A percentile compares a stretch with the other conserved stretches of the same genome.
Evolutionary conservation across 2,113 vertebrate species (phyloP).

Genomic region (Dissostichus mawsoni): DNA sequence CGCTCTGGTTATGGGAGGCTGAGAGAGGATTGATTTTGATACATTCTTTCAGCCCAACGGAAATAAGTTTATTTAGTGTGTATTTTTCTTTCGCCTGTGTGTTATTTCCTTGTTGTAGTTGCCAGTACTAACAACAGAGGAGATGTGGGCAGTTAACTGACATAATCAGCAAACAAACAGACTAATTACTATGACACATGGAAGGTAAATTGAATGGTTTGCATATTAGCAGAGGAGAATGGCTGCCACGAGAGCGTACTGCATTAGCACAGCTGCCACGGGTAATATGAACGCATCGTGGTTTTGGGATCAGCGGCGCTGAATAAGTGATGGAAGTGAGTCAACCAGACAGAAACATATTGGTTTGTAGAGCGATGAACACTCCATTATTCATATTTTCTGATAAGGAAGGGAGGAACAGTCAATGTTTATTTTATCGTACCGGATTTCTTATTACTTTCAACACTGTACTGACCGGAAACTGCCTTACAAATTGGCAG

Average conservation of each 20-base stretch:
- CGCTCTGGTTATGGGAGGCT: neutral
- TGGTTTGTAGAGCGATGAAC: slow-evolving; percentile 35
- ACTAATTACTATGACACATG: slow-evolving; percentile 64
- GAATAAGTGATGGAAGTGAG: slow-evolving; percentile 69
- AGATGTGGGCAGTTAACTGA: slow-evolving; percentile 55
- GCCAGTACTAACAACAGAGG: slow-evolving; percentile 27
- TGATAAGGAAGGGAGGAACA: neutral
- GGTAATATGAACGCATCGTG: slow-evolving; percentile 39
- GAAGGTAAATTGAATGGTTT: slow-evolving; percentile 60
- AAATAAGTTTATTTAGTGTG: neutral
- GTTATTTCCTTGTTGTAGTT: slow-evolving; percentile 13
- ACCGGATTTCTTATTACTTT: neutral
- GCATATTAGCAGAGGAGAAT: slow-evolving; percentile 50
- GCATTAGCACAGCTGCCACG: slow-evolving; percentile 49
- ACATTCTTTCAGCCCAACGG: neutral
- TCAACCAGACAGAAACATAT: slow-evolving; percentile 46
- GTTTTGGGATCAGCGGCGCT: slow-evolving; percentile 43
- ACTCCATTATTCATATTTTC: slow-evolving; percentile 19
- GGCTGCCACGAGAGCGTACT: slow-evolving; percentile 32
- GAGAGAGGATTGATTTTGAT: slow-evolving; percentile 15
- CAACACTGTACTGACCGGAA: neutral
- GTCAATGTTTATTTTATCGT: neutral
- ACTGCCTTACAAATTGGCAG: neutral
- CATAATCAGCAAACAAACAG: slow-evolving; percentile 61
- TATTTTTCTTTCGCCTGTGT: neutral